Conservation (phyloP, 2,888 invertebrate species). For the Drosophila paucipuncta region DNA sequence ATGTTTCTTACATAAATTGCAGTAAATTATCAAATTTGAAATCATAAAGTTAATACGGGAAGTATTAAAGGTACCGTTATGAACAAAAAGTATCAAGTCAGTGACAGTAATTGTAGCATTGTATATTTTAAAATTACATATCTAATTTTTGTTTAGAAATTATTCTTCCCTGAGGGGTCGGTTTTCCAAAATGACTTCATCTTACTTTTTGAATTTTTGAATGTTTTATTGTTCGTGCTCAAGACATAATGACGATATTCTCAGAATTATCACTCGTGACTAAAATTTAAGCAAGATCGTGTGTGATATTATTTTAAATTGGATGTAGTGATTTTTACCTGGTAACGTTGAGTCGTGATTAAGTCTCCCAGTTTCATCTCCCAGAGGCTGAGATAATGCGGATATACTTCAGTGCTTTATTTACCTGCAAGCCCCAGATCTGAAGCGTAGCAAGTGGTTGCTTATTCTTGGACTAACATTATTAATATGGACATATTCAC, state of each 20-base stretch:
- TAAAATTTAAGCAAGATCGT: neutral
- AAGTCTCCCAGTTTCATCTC: neutral
- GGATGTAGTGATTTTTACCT: neutral
- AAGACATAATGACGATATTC: neutral
- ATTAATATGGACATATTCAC: no score
- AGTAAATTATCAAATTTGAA: neutral
- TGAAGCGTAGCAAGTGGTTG: no score
- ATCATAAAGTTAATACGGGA: neutral
- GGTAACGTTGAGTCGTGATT: neutral
- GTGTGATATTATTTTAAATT: neutral
- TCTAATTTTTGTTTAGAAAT: neutral
- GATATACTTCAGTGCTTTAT: neutral
- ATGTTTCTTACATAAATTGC: neutral
- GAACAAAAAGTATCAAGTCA: neutral
- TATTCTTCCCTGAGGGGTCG: neutral
- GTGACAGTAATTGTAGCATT: neutral
- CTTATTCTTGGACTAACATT: no score
- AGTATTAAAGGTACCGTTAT: neutral
- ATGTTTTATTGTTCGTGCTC: neutral
- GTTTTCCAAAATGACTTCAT: neutral
- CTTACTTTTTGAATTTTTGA: fast-evolving
- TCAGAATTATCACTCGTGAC: neutral
- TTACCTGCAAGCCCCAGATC: no score
- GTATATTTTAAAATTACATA: neutral
- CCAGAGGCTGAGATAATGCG: neutral